phyloP scores from a whole-genome alignment of 92 coral and sea anemone genomes.

The Epizoanthus scotinus region DNA sequence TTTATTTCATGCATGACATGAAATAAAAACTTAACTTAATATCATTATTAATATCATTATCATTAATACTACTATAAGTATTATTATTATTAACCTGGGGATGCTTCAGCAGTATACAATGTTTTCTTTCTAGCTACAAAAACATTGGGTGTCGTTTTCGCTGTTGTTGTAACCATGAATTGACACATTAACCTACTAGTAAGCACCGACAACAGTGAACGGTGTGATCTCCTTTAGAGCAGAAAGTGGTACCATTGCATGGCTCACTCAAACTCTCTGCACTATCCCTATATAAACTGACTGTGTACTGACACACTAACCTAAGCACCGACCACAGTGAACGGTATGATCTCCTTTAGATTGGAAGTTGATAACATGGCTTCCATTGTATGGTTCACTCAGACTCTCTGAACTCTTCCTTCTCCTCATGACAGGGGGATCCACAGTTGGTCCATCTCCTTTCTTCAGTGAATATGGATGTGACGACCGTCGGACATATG shows the following conservation, averaged over 20 bases:
- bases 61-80: too few relatives aligned
- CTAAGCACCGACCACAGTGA: slow-evolving; percentile 93
- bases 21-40: too few relatives aligned
- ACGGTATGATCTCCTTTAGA: slow-evolving; percentile 78
- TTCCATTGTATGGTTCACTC: slow-evolving; percentile 64
- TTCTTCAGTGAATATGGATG: slow-evolving; percentile 49
- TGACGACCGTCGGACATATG: slow-evolving; percentile 16
- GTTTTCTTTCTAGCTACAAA: too few relatives aligned
- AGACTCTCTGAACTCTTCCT: slow-evolving; percentile 75
- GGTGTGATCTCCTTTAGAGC: slow-evolving; percentile 69
- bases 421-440: slow-evolving; percentile 49
- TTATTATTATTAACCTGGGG: too few relatives aligned
- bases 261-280: slow-evolving; percentile 65
- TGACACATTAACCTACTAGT: slow-evolving; percentile 64
- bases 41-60: too few relatives aligned
- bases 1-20: too few relatives aligned
- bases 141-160: background rate
- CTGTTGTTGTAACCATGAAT: background rate
- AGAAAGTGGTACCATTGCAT: slow-evolving; percentile 76
- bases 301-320: slow-evolving; percentile 45
- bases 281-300: slow-evolving; percentile 41
- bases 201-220: slow-evolving; percentile 93
- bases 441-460: slow-evolving; percentile 41
- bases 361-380: slow-evolving; percentile 66
- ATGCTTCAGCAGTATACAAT: too few relatives aligned